Conservation (phyloP, 2,113 vertebrate species). For the Psilopogon haemacephalus region DNA sequence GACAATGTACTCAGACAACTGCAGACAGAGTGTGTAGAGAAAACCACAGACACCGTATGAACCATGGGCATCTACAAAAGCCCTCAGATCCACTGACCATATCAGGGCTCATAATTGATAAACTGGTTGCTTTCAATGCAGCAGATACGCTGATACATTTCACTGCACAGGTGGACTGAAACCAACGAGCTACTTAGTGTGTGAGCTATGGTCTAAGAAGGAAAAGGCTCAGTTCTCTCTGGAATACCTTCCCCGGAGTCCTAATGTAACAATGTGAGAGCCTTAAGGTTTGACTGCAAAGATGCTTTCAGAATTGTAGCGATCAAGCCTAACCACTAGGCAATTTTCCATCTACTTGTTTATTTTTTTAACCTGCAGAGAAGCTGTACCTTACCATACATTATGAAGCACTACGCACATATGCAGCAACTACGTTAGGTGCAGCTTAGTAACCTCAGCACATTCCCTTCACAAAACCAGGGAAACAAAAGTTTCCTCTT, state of each 20-base stretch:
- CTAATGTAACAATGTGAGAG: neutral
- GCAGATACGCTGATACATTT: neutral
- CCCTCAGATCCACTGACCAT: neutral
- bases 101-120: neutral
- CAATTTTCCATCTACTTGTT: neutral
- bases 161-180: neutral
- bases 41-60: neutral
- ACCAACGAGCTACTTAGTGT: neutral
- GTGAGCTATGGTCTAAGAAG: neutral
- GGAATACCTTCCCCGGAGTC: neutral
- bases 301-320: neutral
- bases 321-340: neutral
- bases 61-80: neutral
- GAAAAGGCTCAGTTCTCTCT: neutral
- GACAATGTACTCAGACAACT: neutral
- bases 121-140: neutral
- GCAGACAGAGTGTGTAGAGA: fast-evolving
- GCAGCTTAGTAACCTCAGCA: neutral
- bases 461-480: neutral
- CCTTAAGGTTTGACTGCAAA: neutral
- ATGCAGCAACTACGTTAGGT: neutral
- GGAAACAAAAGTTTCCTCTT: neutral
- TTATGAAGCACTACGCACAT: neutral
- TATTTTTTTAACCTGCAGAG: neutral
- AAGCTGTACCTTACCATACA: neutral